Conservation (phyloP, 1,140 invertebrate genomes). For the Lysiphlebus fabarum region DNA sequence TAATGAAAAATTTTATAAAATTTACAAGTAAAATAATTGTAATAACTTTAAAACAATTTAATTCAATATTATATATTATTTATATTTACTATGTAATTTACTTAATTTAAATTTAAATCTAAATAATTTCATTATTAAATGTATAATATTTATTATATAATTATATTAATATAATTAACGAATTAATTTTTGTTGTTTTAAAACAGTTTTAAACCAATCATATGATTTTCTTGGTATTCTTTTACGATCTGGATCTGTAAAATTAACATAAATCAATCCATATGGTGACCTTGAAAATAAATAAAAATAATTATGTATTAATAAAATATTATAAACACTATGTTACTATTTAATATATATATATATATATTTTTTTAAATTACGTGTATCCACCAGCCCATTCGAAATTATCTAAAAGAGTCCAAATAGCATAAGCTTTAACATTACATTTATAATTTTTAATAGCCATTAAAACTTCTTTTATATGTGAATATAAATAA, state of each 20-base stretch:
- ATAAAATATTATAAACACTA: slow-evolving; percentile 9
- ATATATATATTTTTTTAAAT: slow-evolving; percentile 24
- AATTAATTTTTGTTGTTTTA: neutral
- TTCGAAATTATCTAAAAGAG: slow-evolving; percentile 75
- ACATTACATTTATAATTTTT: slow-evolving; percentile 63
- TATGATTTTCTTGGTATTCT: neutral
- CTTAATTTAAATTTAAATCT: no score
- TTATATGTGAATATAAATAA: slow-evolving; percentile 46
- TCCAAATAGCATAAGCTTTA: slow-evolving; percentile 67
- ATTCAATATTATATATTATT: no score
- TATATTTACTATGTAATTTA: no score
- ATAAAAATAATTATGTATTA: slow-evolving; percentile 5
- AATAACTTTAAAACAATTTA: no score
- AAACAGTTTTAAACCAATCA: neutral
- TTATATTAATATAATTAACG: no score
- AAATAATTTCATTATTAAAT: no score
- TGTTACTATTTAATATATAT: neutral
- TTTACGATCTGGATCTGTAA: slow-evolving; percentile 47
- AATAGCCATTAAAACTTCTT: slow-evolving; percentile 15
- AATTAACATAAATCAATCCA: slow-evolving; percentile 60
- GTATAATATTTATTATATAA: no score
- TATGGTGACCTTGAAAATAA: slow-evolving; percentile 54
- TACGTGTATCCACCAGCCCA: slow-evolving; percentile 65
- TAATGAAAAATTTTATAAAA: no score
- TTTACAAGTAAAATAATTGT: no score